A percentile compares a stretch with the other conserved stretches of the same genome.
Conservation (phyloP, 1,140 invertebrate species). For the Drosophila tani region DNA sequence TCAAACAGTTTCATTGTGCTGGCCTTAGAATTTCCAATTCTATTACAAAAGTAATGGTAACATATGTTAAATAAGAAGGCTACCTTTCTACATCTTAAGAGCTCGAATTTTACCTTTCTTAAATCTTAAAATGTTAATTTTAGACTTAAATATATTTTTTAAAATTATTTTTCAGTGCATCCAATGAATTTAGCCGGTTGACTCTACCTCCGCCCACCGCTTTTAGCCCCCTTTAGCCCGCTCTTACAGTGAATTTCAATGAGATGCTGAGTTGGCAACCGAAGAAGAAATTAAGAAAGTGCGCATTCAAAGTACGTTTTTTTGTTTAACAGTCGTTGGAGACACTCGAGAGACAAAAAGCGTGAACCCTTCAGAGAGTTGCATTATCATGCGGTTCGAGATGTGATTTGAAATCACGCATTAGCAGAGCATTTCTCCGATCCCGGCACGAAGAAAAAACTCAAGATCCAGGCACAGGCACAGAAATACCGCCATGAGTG, state of each 20-base stretch:
- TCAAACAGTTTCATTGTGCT: background rate
- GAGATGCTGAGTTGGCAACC: constrained; percentile 33
- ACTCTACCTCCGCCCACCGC: constrained; percentile 14
- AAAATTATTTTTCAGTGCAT: background rate
- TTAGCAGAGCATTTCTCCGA: constrained; percentile 44
- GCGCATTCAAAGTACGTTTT: constrained; percentile 46
- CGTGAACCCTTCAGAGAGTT: constrained; percentile 53
- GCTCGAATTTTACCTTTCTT: too few species aligned
- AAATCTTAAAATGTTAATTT: too few species aligned
- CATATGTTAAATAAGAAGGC: too few species aligned
- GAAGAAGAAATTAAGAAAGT: constrained; percentile 60
- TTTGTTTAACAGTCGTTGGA: constrained; percentile 16
- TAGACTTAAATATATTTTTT: background rate
- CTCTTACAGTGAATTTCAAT: constrained; percentile 13
- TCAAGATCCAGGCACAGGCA: constrained; percentile 21
- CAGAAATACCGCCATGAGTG: constrained; percentile 45
- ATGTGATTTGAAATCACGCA: constrained; percentile 56
- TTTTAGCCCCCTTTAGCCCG: constrained; percentile 16
- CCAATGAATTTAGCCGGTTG: constrained; percentile 2
- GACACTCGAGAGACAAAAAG: constrained; percentile 54
- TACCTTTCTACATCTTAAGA: too few species aligned
- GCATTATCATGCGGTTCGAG: constrained; percentile 61
- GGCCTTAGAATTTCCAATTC: background rate
- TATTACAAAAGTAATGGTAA: background rate
- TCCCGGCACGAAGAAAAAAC: constrained; percentile 15